phyloP scores from a whole-genome alignment of 2,888 invertebrate species.

The Hyalella azteca region DNA sequence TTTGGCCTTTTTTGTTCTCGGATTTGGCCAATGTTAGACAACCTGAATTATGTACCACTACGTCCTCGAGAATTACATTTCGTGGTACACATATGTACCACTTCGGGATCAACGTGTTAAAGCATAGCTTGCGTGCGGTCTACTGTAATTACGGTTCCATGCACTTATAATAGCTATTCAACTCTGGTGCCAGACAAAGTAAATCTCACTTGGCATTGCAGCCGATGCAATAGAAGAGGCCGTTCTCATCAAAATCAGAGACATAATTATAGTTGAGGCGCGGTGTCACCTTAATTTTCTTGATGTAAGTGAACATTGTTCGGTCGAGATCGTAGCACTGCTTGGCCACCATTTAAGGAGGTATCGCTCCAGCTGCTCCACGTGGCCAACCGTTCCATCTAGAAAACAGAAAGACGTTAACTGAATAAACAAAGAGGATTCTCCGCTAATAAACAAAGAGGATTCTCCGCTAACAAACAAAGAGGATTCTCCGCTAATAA shows the following conservation, averaged over 20 bases:
- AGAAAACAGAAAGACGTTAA: background rate
- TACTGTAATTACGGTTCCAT: background rate
- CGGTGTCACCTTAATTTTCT: constrained; percentile 65
- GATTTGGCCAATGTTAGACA: too few relatives aligned
- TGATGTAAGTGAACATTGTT: constrained; percentile 83
- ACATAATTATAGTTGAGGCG: constrained; percentile 73
- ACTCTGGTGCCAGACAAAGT: constrained; percentile 38
- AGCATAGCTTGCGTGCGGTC: too few relatives aligned
- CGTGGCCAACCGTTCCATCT: constrained; percentile 97
- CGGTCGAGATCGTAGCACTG: constrained; percentile 96
- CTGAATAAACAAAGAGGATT: too few relatives aligned
- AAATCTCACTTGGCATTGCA: constrained; percentile 83
- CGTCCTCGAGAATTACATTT: too few relatives aligned
- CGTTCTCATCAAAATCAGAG: constrained; percentile 95
- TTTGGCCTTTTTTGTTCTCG: too few relatives aligned
- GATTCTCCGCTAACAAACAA: too few relatives aligned
- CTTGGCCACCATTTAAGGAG: constrained; percentile 92
- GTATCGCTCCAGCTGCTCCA: constrained; percentile 89
- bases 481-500: too few relatives aligned
- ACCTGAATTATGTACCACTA: too few relatives aligned
- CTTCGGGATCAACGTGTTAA: too few relatives aligned
- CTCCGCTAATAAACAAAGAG: too few relatives aligned
- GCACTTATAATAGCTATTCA: background rate
- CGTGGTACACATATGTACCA: too few relatives aligned
- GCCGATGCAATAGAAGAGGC: constrained; percentile 93